Percentiles rank a stretch among this genome's conserved stretches.
phyloP scores from a whole-genome alignment of 2,888 invertebrate genomes.

The Pristionchus mayeri region DNA sequence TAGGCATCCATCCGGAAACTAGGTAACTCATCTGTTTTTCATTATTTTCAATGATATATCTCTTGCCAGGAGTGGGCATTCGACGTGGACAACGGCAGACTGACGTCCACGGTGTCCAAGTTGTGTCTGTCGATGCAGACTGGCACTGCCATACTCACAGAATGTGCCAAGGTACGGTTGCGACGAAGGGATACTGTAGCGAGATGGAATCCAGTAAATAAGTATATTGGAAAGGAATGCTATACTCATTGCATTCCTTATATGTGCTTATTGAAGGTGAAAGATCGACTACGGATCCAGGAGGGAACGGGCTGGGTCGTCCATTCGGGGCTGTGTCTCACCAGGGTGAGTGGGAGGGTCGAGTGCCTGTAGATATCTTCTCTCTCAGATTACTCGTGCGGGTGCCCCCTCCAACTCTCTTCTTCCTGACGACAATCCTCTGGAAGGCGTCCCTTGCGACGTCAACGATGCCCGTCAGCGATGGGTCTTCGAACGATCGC shows the following conservation, averaged over 20 bases:
- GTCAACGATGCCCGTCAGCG: constrained; percentile 62
- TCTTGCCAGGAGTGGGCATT: constrained; percentile 69
- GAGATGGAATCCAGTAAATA: background rate
- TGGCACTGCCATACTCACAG: constrained; percentile 27
- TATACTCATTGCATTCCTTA: too few species aligned
- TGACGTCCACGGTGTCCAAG: constrained; percentile 63
- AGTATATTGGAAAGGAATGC: background rate
- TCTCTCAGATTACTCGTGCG: background rate
- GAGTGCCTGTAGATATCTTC: background rate
- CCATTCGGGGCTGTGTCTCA: constrained; percentile 57
- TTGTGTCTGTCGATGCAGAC: constrained; percentile 64
- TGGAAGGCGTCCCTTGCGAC: constrained; percentile 63
- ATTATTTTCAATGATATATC: background rate
- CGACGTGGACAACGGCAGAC: constrained; percentile 57
- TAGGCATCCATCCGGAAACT: too few species aligned
- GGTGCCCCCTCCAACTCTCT: constrained; percentile 49
- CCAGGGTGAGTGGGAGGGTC: constrained; percentile 44
- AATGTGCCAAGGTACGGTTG: constrained; percentile 42
- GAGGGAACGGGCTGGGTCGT: constrained; percentile 63
- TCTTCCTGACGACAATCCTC: constrained; percentile 51
- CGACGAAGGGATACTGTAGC: background rate
- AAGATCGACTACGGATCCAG: constrained; percentile 51
- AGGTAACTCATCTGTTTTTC: background rate
- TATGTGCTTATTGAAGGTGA: constrained; percentile 42
- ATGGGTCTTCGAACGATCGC: constrained; percentile 64